Conservation (phyloP, 2,113 vertebrate genomes). For the Microtus ochrogaster region DNA sequence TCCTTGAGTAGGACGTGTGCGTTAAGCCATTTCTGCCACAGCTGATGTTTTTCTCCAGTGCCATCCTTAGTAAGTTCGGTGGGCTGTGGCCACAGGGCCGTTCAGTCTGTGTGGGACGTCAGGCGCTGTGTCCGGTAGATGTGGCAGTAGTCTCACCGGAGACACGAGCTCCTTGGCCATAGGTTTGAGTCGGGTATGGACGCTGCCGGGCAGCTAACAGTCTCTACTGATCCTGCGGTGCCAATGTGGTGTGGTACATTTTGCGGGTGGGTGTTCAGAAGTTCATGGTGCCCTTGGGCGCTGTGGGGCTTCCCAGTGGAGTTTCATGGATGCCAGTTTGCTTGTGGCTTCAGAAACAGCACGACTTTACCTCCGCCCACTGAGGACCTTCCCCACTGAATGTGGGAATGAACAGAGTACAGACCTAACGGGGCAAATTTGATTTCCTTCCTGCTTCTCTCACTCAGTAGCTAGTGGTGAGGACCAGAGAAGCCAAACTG, state of each 20-base stretch:
- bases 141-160: background rate
- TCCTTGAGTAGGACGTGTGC: background rate
- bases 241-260: background rate
- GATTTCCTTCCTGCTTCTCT: background rate
- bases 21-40: background rate
- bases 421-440: background rate
- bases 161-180: background rate
- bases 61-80: background rate
- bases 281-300: background rate
- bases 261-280: background rate
- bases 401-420: background rate
- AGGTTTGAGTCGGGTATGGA: background rate
- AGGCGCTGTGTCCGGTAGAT: background rate
- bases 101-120: too few species aligned
- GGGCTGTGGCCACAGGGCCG: background rate
- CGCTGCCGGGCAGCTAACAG: background rate
- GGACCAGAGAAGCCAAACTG: background rate
- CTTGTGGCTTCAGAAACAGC: background rate
- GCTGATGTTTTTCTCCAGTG: background rate
- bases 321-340: rapidly evolving
- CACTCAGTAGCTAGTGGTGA: background rate
- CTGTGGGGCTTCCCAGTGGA: too few species aligned
- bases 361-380: background rate
- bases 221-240: rapidly evolving
- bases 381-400: background rate